These are phyloP conservation scores for Caenorhabditis afra DNA, from an alignment of 2,888 invertebrate genomes.

Conservation along the genomic window DNA sequence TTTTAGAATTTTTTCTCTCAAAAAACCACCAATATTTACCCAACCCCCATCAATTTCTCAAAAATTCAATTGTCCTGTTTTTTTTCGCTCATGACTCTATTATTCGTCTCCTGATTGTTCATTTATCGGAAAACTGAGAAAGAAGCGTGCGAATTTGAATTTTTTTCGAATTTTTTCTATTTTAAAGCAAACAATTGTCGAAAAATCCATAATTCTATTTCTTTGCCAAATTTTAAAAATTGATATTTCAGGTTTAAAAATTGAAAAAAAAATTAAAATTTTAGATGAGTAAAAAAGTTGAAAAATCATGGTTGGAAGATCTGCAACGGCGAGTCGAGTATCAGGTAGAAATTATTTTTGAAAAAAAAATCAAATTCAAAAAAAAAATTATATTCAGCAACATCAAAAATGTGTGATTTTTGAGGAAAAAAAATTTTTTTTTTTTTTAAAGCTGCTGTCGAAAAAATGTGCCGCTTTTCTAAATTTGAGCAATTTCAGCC, in stretches of 20 bases:
- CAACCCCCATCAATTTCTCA: too few relatives aligned
- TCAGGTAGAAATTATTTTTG: constrained; percentile 17
- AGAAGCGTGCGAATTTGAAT: neutral
- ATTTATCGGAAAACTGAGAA: neutral
- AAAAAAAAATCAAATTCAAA: constrained; percentile 4
- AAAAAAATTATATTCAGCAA: neutral
- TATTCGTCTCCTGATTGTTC: neutral
- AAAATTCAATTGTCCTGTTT: too few relatives aligned
- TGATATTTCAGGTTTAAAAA: constrained; percentile 2
- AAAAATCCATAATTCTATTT: constrained; percentile 23
- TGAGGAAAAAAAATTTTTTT: neutral
- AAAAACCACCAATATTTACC: too few relatives aligned
- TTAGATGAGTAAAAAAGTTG: constrained; percentile 37
- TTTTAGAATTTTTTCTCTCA: too few relatives aligned
- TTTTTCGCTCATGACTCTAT: neutral
- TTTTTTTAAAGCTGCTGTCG: too few relatives aligned
- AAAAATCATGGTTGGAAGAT: constrained; percentile 51
- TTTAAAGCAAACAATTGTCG: constrained; percentile 11
- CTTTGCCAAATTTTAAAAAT: neutral
- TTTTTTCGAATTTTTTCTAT: neutral
- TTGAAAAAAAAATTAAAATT: neutral
- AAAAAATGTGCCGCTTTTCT: too few relatives aligned
- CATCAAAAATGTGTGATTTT: neutral
- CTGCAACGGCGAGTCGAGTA: constrained; percentile 40
- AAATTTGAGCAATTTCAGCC: too few relatives aligned